A percentile compares a stretch with the other conserved stretches of the same genome.
phyloP scores from a whole-genome alignment of 1,140 invertebrate genomes.

The Meloidogyne floridensis region DNA sequence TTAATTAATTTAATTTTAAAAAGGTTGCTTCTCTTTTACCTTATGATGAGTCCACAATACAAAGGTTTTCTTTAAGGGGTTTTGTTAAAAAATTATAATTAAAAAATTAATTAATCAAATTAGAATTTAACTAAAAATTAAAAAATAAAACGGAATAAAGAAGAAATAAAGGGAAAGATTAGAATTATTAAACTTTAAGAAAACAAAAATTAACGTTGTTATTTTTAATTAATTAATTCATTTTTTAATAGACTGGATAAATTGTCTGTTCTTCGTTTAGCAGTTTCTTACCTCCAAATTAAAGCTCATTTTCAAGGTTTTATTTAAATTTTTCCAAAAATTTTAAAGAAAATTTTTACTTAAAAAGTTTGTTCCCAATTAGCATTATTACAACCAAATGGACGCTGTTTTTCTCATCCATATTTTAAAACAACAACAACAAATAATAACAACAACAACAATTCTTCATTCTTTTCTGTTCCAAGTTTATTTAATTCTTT shows the following conservation, averaged over 20 bases:
- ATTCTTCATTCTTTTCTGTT: background rate
- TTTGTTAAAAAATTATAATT: background rate
- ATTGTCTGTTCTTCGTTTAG: slow-evolving; percentile 91
- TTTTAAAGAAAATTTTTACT: background rate
- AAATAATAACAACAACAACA: background rate
- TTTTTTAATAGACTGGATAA: slow-evolving; percentile 90
- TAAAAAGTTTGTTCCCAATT: slow-evolving; percentile 15
- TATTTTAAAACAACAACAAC: background rate
- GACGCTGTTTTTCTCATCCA: slow-evolving; percentile 4
- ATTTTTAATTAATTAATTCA: too few species aligned
- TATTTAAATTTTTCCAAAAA: background rate
- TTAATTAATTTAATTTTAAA: background rate
- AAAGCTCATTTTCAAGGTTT: slow-evolving; percentile 98
- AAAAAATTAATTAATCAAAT: background rate
- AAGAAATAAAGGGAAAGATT: too few species aligned
- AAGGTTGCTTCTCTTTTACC: slow-evolving; percentile 9
- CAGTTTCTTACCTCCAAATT: slow-evolving; percentile 94
- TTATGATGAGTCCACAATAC: slow-evolving; percentile 9
- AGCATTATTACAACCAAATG: slow-evolving; percentile 1
- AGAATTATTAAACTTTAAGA: too few species aligned
- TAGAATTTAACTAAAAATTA: too few species aligned
- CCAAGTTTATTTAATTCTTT: slow-evolving; percentile 2
- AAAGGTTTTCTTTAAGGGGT: background rate
- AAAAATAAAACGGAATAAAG: too few species aligned
- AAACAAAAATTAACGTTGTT: too few species aligned